Evolutionary conservation across 2,888 invertebrate genomes (phyloP).

Genomic region (Polyploca ridens): DNA sequence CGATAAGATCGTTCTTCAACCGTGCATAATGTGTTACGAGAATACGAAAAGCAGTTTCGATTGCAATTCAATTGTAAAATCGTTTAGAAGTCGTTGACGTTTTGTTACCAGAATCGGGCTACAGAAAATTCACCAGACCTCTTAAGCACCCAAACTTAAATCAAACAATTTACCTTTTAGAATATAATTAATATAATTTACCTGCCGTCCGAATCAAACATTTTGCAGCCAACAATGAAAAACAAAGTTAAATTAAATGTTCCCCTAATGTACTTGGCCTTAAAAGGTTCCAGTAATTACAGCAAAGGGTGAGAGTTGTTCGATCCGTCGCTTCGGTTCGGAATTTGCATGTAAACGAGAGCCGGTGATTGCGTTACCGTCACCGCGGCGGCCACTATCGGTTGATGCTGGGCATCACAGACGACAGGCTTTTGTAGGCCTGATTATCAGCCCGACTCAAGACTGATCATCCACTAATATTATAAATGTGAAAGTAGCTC

Average conservation of each 20-base stretch:
- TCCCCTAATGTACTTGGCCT: slow-evolving; percentile 16
- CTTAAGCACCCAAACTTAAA: slow-evolving; percentile 2
- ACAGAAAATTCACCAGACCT: not conserved
- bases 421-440: too few relatives aligned
- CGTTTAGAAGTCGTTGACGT: too few relatives aligned
- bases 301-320: slow-evolving; percentile 18
- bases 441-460: too few relatives aligned
- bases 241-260: slow-evolving; percentile 15
- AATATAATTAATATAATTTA: slow-evolving; percentile 7
- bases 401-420: slow-evolving; percentile 20
- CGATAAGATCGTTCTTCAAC: too few relatives aligned
- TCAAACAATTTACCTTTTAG: slow-evolving; percentile 6
- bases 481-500: too few relatives aligned
- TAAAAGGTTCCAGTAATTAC: slow-evolving; percentile 19
- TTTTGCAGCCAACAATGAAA: slow-evolving; percentile 10
- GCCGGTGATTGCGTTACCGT: slow-evolving; percentile 53
- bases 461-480: too few relatives aligned
- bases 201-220: not conserved
- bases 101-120: too few relatives aligned
- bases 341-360: slow-evolving; percentile 69
- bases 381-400: slow-evolving; percentile 30
- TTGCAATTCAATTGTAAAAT: too few relatives aligned
- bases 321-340: slow-evolving; percentile 28
- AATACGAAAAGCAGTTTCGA: too few relatives aligned
- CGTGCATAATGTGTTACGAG: too few relatives aligned